A percentile compares a stretch with the other conserved stretches of the same genome.
phyloP scores from a whole-genome alignment of 2,797 vertebrate species.

The Danio choprae region DNA sequence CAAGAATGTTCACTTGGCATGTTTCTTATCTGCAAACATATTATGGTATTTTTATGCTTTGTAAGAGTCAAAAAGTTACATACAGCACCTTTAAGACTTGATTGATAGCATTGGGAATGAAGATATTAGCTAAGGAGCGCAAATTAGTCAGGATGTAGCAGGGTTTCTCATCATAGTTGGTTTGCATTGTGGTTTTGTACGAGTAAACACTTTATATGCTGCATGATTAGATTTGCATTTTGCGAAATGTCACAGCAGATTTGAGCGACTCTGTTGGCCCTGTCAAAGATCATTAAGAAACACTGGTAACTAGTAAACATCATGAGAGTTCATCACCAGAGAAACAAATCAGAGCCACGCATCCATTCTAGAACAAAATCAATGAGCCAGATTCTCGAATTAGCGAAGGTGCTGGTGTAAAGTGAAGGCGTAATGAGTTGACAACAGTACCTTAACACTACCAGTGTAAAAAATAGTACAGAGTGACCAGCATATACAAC shows the following conservation, averaged over 20 bases:
- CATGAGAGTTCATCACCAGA: constrained; percentile 12
- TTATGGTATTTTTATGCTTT: too few relatives aligned
- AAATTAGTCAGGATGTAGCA: neutral
- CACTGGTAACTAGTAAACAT: neutral
- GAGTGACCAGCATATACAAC: too few relatives aligned
- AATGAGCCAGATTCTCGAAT: neutral
- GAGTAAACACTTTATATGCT: neutral
- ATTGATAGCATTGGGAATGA: constrained; percentile 27
- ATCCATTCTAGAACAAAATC: neutral
- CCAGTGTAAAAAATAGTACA: neutral
- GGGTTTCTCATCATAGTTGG: constrained; percentile 15
- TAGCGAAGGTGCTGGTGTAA: neutral
- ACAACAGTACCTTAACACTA: neutral
- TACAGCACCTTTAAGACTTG: too few relatives aligned
- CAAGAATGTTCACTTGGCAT: too few relatives aligned
- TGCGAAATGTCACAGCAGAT: constrained; percentile 26
- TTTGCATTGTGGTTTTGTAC: constrained; percentile 6
- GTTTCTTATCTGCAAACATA: too few relatives aligned
- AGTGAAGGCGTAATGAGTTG: neutral
- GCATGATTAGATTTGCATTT: constrained; percentile 6
- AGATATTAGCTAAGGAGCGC: constrained; percentile 12
- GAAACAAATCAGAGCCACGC: neutral
- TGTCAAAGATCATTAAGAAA: constrained; percentile 33
- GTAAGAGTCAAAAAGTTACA: too few relatives aligned
- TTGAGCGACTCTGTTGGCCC: constrained; percentile 9